Conservation (phyloP, 2,888 invertebrate genomes). For the Hipparchia semele region DNA sequence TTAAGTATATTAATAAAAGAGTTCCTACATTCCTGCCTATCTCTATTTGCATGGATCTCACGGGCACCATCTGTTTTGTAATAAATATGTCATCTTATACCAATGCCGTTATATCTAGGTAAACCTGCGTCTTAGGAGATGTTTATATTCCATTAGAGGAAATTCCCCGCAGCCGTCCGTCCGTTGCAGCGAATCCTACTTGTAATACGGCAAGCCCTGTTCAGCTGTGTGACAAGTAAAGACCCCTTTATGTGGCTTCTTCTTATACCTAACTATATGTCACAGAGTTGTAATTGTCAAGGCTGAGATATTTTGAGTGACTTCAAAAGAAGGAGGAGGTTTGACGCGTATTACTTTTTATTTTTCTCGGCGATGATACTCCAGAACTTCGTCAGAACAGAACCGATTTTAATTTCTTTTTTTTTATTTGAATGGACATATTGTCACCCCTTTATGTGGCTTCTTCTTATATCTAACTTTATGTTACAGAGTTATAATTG, state of each 20-base stretch:
- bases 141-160: slow-evolving; percentile 21
- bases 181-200: slow-evolving; percentile 18
- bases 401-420: too few species aligned
- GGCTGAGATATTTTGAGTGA: too few species aligned
- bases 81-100: slow-evolving; percentile 5
- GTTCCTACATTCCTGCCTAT: too few species aligned
- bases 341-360: too few species aligned
- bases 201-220: slow-evolving; percentile 1
- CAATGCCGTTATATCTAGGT: background rate
- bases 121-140: slow-evolving; percentile 14
- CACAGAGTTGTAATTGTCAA: too few species aligned
- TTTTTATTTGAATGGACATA: too few species aligned
- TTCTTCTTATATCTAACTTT: background rate
- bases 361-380: too few species aligned
- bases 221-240: slow-evolving; percentile 2
- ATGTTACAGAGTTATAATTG: too few species aligned
- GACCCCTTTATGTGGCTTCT: background rate
- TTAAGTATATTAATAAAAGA: too few species aligned
- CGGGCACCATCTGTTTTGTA: background rate
- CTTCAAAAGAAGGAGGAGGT: too few species aligned
- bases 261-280: background rate
- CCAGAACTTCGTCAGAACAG: too few species aligned
- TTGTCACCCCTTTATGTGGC: background rate
- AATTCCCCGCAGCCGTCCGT: background rate
- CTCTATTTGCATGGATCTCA: too few species aligned